Base-by-base conservation (phyloP, 2,888 invertebrate species). In the Drosophila fungiperda region DNA sequence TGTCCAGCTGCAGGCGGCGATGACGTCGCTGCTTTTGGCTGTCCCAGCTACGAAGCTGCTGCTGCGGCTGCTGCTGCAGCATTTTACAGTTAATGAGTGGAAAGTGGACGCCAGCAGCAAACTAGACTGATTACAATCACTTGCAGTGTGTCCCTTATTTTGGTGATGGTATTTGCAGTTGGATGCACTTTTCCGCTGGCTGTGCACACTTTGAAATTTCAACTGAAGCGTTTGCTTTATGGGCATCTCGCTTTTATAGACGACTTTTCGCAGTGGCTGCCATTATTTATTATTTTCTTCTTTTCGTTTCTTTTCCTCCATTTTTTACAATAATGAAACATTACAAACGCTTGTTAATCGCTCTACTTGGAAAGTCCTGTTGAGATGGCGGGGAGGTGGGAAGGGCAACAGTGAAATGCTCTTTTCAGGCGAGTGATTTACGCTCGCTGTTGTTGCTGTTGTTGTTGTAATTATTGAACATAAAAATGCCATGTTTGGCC, bases 301-400 rank as follows among this genome's bases (percentile, higher is more conserved):
- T 52, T n/a, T 57, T 73, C 17, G 17, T 52, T 49, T 35, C 40
- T 33, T 65, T 63, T 60, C 32, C n/a, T 64, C 23, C 12, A 32
- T 61, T 86, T 84, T 90, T 86, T 80, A 87, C 85, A 87, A 65
- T 84, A 84, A 84, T 87, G 85, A 89, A 89, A 79, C 89, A 89
- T 90, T 82, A 86, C 89, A 86, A 65, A 87, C 80, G 90, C 90
- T 90, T 87, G 90, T 87, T 90, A 90, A 87, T 86, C 90, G 81
- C 33, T 60, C 73, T 66, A 73, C 73, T 79, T 54, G 71, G 68
- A 68, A 75, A 66, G 72, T 23, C 53, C 40, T n/a, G 35, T 7
- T n/a, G 42, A 20, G 36, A 38, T 11, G 38, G 29, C 38, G 8
- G 11, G 23, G 35, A 60, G 63, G 53, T 12, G 42, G 42, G 26